Conservation (phyloP, 2,797 vertebrate genomes). For the Crypturellus tataupa region DNA sequence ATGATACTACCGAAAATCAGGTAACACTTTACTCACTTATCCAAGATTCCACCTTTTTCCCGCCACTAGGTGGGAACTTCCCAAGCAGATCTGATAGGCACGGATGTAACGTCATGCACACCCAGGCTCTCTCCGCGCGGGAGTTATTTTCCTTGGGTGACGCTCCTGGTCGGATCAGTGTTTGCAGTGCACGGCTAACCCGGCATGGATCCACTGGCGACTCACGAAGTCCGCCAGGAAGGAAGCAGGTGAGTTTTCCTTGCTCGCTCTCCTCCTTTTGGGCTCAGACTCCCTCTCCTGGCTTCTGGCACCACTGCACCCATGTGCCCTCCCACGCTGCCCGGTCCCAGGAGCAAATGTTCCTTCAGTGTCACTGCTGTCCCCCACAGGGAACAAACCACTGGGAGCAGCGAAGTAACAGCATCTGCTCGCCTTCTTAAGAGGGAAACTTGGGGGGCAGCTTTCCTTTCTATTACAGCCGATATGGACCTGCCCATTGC, state of each 20-base stretch:
- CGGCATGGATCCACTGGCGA: neutral
- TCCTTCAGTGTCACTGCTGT: neutral
- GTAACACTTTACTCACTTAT: neutral
- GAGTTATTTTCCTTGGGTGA: neutral
- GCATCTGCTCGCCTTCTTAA: neutral
- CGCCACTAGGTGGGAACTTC: neutral
- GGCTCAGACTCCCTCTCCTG: slow-evolving; percentile 50
- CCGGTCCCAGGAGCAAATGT: neutral
- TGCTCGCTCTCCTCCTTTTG: neutral
- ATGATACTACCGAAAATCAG: neutral
- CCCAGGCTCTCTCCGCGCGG: accelerated
- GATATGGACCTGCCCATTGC: neutral
- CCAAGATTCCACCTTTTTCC: neutral
- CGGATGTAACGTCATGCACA: neutral
- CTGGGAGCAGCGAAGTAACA: neutral
- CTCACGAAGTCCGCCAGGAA: neutral
- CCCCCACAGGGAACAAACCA: neutral
- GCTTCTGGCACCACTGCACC: neutral
- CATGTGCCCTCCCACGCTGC: neutral
- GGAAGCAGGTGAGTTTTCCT: neutral
- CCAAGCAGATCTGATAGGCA: neutral
- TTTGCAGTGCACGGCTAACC: too few relatives aligned
- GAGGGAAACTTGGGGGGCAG: neutral
- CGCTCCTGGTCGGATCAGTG: neutral
- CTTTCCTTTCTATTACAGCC: neutral